Evolutionary conservation across 2,888 invertebrate species (phyloP), one percentile per base, ranked within the genome.

Genomic region (Leucophora obtusa): DNA sequence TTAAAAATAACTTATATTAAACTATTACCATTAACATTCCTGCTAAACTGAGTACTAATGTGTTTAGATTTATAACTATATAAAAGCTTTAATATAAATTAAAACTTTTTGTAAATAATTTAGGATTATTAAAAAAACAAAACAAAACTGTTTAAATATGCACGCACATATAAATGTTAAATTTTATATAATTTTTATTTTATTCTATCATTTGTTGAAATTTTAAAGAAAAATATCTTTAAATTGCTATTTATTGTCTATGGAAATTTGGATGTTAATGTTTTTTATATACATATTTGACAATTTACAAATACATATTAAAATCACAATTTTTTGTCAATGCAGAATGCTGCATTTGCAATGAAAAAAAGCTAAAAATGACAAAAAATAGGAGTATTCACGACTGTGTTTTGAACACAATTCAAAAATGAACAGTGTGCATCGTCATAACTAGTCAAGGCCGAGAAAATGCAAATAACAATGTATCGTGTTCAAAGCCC

Each of bases 21-120:
- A 65, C 28, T 18, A 33, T 58, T 50, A 56, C 47, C 35, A 70
- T 66, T 76, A 73, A 79, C 84, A 84, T 84, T 84, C 84, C 84
- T 82, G 82, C 84, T 83, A 59, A 80, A 58, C 75, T 65, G 79
- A 83, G 70, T 79, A 68, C 77, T 79, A 81, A 35, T 21, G 28
- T 38, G 4, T 65, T 75, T 72, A 62, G 43, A 60, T 77, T 65
- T 59, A 35, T 74, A 69, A 69, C 18, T 56, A 47, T 38, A 11
- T 59, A 4, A 28, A 28, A 28, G 60, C 9, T 65, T 43, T 51
- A 56, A 43, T 11, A 70, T 38, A 11, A 38, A 10, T 38, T 10
- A 28, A 21, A 69, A 71, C 69, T 74, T 51, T 63, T 75, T 70
- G 56, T 60, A 81, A 56, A 73, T 74, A 66, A 47, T 69, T 69